These are phyloP conservation scores for Eurystomus gularis DNA, from an alignment of 2,113 vertebrate genomes.

Conservation along the genomic window DNA sequence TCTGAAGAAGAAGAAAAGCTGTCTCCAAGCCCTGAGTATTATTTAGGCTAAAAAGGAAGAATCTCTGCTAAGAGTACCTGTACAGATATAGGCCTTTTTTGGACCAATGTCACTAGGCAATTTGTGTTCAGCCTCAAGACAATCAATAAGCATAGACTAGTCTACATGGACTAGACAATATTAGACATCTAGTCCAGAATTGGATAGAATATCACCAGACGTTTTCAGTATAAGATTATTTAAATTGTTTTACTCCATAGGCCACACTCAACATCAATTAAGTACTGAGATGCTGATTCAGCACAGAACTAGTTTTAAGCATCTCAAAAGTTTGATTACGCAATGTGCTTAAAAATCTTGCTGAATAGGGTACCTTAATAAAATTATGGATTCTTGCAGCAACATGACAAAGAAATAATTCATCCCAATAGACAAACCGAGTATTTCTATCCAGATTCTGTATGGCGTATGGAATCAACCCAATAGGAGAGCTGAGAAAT, in stretches of 20 bases:
- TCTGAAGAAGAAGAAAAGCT: not conserved
- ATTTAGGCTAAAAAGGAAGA: not conserved
- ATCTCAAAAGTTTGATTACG: not conserved
- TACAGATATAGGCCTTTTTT: not conserved
- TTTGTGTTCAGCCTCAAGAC: not conserved
- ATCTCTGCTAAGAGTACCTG: not conserved
- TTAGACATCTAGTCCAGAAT: not conserved
- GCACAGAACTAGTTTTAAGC: not conserved
- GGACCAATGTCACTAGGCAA: not conserved
- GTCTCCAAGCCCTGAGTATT: not conserved
- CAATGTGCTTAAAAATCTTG: not conserved
- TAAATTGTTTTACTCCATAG: not conserved
- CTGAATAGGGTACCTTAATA: not conserved
- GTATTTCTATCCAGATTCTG: not conserved
- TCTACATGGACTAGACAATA: not conserved
- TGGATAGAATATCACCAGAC: not conserved
- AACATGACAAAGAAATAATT: not conserved
- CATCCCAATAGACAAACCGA: not conserved
- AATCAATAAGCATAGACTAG: not conserved
- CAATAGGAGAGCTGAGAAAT: not conserved
- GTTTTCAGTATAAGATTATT: not conserved
- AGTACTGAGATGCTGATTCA: not conserved
- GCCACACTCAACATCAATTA: not conserved
- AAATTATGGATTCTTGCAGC: not conserved
- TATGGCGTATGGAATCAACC: too few relatives aligned